Percentiles rank a stretch among this genome's conserved stretches.
Conservation (phyloP, 2,113 vertebrate genomes). For the Aix galericulata region DNA sequence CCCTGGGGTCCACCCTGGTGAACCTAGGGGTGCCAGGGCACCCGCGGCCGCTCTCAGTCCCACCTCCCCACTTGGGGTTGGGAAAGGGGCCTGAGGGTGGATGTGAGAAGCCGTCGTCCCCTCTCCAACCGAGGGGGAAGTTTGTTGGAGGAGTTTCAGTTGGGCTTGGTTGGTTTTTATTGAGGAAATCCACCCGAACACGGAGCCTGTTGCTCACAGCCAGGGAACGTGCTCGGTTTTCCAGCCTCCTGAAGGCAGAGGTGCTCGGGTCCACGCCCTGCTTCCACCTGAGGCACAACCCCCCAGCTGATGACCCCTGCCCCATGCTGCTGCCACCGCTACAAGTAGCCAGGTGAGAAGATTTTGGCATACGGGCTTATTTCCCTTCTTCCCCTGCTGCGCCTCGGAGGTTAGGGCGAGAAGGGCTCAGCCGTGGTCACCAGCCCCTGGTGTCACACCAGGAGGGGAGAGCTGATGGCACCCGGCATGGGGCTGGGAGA, state of each 20-base stretch:
- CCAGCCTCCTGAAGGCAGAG: background rate
- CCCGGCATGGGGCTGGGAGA: background rate
- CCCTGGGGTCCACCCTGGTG: no score
- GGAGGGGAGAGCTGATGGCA: background rate
- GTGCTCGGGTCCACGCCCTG: background rate
- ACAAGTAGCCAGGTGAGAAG: fast-evolving
- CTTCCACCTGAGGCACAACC: background rate
- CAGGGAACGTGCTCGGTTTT: background rate
- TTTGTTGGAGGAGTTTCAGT: background rate
- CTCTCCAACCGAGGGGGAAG: background rate
- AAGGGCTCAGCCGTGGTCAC: fast-evolving
- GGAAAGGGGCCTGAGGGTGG: background rate
- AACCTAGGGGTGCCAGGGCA: background rate
- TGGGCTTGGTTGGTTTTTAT: background rate
- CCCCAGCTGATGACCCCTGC: background rate
- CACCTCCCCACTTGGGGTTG: fast-evolving
- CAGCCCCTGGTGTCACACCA: fast-evolving
- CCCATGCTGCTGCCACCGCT: background rate
- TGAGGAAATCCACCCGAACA: background rate
- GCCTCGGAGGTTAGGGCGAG: background rate
- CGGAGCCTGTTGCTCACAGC: background rate
- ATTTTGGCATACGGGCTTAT: fast-evolving
- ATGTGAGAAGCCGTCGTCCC: fast-evolving
- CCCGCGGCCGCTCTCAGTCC: fast-evolving
- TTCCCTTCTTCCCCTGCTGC: background rate